Evolutionary conservation across 2,888 invertebrate species (phyloP).

Genomic region (Colostygia pectinataria): DNA sequence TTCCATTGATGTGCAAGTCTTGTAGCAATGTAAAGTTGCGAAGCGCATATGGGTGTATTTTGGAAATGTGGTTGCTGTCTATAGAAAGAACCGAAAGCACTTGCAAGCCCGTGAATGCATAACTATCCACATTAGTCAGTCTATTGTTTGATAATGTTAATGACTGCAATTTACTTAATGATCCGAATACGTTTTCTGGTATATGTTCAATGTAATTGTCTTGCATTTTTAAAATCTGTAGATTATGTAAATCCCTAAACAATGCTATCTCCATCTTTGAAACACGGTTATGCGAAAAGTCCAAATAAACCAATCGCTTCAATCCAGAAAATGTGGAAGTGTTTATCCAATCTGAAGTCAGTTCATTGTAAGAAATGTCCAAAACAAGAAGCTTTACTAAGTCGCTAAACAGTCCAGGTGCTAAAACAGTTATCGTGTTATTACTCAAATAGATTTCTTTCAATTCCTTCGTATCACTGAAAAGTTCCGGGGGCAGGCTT

Average conservation of each 20-base stretch:
- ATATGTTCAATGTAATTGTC: conserved; percentile 90
- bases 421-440: conserved; percentile 91
- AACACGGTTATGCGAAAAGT: conserved; percentile 90
- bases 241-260: conserved; percentile 89
- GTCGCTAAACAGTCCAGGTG: conserved; percentile 90
- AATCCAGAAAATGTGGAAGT: conserved; percentile 91
- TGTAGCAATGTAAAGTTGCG: conserved; percentile 91
- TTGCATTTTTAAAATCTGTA: conserved; percentile 91
- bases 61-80: conserved; percentile 90
- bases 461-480: conserved; percentile 89
- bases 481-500: conserved; percentile 91
- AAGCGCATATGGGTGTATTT: conserved; percentile 88
- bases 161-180: conserved; percentile 90
- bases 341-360: conserved; percentile 92
- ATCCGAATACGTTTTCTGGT: conserved; percentile 90
- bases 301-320: conserved; percentile 88
- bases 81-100: conserved; percentile 89
- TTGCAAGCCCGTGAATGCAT: conserved; percentile 89
- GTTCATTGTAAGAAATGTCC: conserved; percentile 90
- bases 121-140: conserved; percentile 88
- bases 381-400: conserved; percentile 88
- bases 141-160: conserved; percentile 92
- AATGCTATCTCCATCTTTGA: conserved; percentile 89
- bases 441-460: conserved; percentile 92
- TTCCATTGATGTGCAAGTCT: conserved; percentile 92